A percentile compares a stretch with the other conserved stretches of the same genome.
Evolutionary conservation across 1,140 invertebrate species (phyloP).

Genomic region (Neodiprion lecontei): DNA sequence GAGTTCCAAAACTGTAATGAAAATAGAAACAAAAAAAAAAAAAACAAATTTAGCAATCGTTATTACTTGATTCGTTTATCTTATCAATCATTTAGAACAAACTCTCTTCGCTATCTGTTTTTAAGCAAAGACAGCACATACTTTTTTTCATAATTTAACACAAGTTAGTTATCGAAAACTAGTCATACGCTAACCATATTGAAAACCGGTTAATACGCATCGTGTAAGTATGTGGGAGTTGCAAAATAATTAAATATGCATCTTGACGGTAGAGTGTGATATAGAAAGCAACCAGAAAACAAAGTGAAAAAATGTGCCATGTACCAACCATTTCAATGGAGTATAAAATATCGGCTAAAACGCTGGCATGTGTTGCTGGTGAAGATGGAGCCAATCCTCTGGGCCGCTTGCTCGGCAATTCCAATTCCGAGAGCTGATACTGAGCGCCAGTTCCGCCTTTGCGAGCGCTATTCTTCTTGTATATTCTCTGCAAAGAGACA

Average conservation of each 20-base stretch:
- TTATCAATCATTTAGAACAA: not conserved
- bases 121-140: no score
- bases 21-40: constrained; percentile 22
- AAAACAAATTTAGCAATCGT: not conserved
- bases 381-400: constrained; percentile 51
- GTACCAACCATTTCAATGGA: constrained; percentile 56
- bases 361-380: constrained; percentile 55
- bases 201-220: not conserved
- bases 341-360: constrained; percentile 58
- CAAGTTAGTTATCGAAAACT: no score
- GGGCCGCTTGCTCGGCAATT: constrained; percentile 69
- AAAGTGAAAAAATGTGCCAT: not conserved
- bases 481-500: constrained; percentile 58
- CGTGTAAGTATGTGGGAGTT: no score
- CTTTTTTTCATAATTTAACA: no score
- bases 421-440: constrained; percentile 72
- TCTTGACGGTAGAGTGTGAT: no score
- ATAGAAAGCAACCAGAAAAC: constrained; percentile 3
- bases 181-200: not conserved
- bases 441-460: constrained; percentile 59
- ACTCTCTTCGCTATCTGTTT: no score
- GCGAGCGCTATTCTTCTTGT: constrained; percentile 62
- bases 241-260: no score
- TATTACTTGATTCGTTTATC: no score
- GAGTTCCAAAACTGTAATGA: constrained; percentile 65